These are phyloP conservation scores for Seira musarum DNA, from an alignment of 2,888 invertebrate species.

Conservation along the genomic window DNA sequence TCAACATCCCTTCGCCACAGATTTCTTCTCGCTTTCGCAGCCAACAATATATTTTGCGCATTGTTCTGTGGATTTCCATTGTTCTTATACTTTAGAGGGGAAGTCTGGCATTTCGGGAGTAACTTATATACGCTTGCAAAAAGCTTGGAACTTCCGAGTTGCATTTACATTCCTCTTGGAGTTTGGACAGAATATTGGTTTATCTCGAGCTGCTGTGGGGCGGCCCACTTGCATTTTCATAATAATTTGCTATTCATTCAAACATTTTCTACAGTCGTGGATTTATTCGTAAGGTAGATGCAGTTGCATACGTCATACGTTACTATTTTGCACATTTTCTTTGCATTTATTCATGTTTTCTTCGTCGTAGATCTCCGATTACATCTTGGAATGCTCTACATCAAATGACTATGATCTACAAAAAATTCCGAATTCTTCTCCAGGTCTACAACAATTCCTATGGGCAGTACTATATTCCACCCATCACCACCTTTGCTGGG, in stretches of 20 bases:
- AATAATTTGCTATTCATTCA: not conserved
- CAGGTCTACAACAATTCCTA: constrained; percentile 28
- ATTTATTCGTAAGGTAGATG: not conserved
- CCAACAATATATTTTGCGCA: not conserved
- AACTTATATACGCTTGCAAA: not conserved
- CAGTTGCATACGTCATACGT: too few relatives aligned
- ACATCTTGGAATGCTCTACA: not conserved
- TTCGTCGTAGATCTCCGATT: not conserved
- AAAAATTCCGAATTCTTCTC: not conserved
- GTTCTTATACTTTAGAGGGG: not conserved
- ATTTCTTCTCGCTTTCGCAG: not conserved
- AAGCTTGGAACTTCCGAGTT: not conserved
- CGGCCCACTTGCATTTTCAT: not conserved
- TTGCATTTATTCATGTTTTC: too few relatives aligned
- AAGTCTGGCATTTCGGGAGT: not conserved
- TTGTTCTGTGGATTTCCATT: not conserved
- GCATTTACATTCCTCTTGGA: not conserved
- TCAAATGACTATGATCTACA: not conserved
- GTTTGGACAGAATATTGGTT: not conserved
- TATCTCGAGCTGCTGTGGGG: too few relatives aligned
- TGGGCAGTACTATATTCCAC: not conserved
- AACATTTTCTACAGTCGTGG: not conserved
- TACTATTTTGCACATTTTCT: too few relatives aligned
- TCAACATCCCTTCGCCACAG: not conserved
- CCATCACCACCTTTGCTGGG: not conserved